Base-by-base conservation (phyloP, 2,113 vertebrate genomes). In the Dasyornis broadbenti region DNA sequence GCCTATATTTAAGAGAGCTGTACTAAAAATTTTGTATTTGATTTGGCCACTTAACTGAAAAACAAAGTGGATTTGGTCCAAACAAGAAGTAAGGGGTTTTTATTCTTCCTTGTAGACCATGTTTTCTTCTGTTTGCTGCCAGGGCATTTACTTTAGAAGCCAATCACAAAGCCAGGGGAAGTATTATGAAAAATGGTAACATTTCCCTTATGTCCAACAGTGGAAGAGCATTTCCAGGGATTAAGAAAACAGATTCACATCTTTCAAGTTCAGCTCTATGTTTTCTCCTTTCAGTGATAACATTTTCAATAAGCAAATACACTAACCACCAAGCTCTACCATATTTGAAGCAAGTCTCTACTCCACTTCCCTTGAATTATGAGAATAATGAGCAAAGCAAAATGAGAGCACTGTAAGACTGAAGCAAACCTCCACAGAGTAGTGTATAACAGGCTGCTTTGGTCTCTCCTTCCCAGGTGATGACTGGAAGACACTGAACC, bases 61-160 rank as follows among this genome's bases (percentile, higher is more conserved):
- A 93, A 92, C 71, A 90, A 86, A 93, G 56, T 78, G 69, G 80
- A 93, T 81, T 83, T 86, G 72, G 52, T 75, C 72, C 91, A 93
- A 93, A 90, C 50, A 93, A 93, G 75, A 90, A 93, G 47, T 23
- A 21, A 86, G 42, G 40, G 23, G 12, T 1, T 18, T 64, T 92
- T 65, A 78, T 86, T 96, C 86, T 93, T 80, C 68, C 78, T 85
- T 88, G 42, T 24, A 92, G 50, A 77, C 75, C 93, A 86, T 83
- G 33, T 80, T 90, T 88, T 93, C 35, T 83, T 88, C 80, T 56
- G 35, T 86, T 78, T 73, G 72, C 47, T 95, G 76, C 89, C 89
- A 92, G 45, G 33, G 56, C 35, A 80, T 93, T 90, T 90, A 84
- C 44, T 94, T 82, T 15, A 92, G 54, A 86, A 95, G 81, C 50